phyloP scores from a whole-genome alignment of 2,888 invertebrate genomes.

The Vanessa cardui region DNA sequence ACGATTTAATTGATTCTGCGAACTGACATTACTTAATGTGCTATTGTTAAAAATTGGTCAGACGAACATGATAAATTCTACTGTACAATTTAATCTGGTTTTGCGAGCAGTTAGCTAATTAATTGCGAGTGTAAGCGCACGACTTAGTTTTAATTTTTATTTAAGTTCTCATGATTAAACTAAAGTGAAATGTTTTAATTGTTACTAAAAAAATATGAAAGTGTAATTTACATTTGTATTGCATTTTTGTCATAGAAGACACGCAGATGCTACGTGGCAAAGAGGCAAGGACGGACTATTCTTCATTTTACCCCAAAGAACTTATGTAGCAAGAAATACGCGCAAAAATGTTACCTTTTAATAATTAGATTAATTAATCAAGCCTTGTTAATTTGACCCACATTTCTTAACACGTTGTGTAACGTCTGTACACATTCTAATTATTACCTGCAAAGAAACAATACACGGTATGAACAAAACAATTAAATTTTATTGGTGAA shows the following conservation, averaged over 20 bases:
- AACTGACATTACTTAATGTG: background rate
- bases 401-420: slow-evolving; percentile 28
- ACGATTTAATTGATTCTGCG: too few species aligned
- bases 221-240: too few species aligned
- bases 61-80: background rate
- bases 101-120: background rate
- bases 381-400: slow-evolving; percentile 32
- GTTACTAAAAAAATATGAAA: background rate
- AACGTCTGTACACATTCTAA: slow-evolving; percentile 16
- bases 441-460: background rate
- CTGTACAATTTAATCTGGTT: background rate
- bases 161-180: background rate
- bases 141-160: background rate
- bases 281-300: background rate
- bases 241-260: too few species aligned
- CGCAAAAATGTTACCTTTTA: slow-evolving; percentile 21
- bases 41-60: background rate
- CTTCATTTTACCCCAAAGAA: background rate
- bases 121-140: too few species aligned
- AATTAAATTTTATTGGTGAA: background rate
- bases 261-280: too few species aligned
- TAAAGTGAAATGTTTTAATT: background rate
- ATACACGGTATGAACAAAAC: background rate
- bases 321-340: background rate
- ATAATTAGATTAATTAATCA: slow-evolving; percentile 35